phyloP scores from a whole-genome alignment of 2,888 invertebrate species.

The Hyposoter didymator region DNA sequence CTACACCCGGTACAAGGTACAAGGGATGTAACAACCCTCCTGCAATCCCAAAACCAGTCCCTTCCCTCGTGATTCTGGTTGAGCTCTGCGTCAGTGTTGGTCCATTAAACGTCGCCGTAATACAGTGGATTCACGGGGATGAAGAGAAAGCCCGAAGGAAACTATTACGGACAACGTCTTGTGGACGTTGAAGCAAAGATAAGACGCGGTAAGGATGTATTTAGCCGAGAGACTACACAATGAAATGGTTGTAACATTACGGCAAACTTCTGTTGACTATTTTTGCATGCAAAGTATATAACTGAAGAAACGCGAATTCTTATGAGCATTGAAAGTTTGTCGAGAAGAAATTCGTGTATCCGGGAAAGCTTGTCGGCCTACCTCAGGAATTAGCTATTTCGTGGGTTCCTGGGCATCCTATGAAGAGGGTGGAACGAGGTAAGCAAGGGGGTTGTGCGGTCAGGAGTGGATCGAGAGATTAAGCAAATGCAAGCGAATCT shows the following conservation, averaged over 20 bases:
- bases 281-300: neutral
- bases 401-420: conserved; percentile 43
- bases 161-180: conserved; percentile 72
- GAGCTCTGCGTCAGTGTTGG: conserved; percentile 27
- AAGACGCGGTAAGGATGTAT: conserved; percentile 38
- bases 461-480: conserved; percentile 73
- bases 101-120: conserved; percentile 42
- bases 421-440: conserved; percentile 43
- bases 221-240: conserved; percentile 24
- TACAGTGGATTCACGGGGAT: conserved; percentile 51
- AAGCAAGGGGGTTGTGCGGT: conserved; percentile 34
- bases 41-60: conserved; percentile 26
- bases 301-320: neutral
- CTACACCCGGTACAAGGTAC: conserved; percentile 59
- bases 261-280: neutral
- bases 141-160: conserved; percentile 73
- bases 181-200: conserved; percentile 50
- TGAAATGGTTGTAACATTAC: neutral
- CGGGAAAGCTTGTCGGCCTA: conserved; percentile 18
- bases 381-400: conserved; percentile 52
- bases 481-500: conserved; percentile 74
- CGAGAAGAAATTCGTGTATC: conserved; percentile 33
- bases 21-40: conserved; percentile 52
- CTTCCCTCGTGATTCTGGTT: conserved; percentile 10
- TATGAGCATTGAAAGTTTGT: neutral